Percentiles rank a stretch among this genome's conserved stretches.
Conservation (phyloP, 2,113 vertebrate species). For the Marmota monax region DNA sequence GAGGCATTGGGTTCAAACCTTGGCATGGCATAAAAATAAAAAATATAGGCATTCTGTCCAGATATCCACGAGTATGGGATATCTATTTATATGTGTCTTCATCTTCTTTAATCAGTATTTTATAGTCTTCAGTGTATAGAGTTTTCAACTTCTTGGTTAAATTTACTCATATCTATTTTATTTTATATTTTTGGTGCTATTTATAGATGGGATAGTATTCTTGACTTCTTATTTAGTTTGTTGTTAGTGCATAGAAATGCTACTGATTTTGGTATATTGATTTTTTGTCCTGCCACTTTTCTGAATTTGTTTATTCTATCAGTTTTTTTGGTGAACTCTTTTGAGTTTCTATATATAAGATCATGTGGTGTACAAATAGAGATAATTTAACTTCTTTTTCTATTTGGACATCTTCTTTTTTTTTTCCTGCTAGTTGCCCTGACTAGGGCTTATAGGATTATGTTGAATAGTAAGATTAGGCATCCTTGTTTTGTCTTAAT, state of each 20-base stretch:
- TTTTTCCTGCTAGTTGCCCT: neutral
- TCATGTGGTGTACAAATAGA: too few relatives aligned
- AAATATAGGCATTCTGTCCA: too few relatives aligned
- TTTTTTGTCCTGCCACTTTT: neutral
- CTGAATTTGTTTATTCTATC: neutral
- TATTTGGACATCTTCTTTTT: neutral
- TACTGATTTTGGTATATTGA: neutral
- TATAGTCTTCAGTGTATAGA: too few relatives aligned
- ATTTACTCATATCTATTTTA: too few relatives aligned
- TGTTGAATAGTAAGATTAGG: neutral
- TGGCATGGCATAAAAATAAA: too few relatives aligned
- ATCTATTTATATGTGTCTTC: neutral
- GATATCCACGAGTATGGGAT: neutral
- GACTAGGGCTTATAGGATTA: neutral
- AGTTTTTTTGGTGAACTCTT: neutral
- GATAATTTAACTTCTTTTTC: neutral
- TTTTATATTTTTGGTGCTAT: neutral
- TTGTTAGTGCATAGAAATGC: too few relatives aligned
- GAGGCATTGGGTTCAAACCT: too few relatives aligned
- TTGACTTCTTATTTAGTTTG: too few relatives aligned
- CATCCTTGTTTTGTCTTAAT: neutral
- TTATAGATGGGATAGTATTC: neutral
- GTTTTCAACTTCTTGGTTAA: neutral
- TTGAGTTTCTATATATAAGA: neutral
- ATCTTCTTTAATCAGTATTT: too few relatives aligned